These are phyloP conservation scores for Conus betulinus DNA, from an alignment of 1,140 invertebrate species.

Conservation along the genomic window DNA sequence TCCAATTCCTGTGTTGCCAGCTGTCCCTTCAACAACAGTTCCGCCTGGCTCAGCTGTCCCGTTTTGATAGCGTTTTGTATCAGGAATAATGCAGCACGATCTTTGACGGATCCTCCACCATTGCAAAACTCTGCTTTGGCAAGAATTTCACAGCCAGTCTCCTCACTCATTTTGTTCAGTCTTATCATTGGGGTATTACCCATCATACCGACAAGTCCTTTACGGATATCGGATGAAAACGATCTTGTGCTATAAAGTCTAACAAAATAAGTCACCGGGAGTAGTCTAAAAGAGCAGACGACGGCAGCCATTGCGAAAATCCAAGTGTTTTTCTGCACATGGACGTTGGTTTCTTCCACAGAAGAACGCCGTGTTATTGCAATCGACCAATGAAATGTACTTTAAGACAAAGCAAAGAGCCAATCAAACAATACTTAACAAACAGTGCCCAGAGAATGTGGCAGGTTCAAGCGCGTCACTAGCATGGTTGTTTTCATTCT, in stretches of 20 bases:
- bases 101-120: constrained; percentile 76
- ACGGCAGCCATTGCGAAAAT: constrained; percentile 18
- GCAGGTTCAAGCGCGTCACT: constrained; percentile 33
- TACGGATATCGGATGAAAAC: constrained; percentile 54
- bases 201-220: constrained; percentile 70
- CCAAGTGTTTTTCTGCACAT: background rate
- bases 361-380: background rate
- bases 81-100: constrained; percentile 73
- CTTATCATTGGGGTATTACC: constrained; percentile 74
- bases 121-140: constrained; percentile 76
- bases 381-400: constrained; percentile 15
- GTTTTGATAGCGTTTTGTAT: constrained; percentile 72
- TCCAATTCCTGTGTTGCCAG: constrained; percentile 77
- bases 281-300: constrained; percentile 10
- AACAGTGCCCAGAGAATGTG: constrained; percentile 24
- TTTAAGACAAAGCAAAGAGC: background rate
- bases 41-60: constrained; percentile 70
- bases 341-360: background rate
- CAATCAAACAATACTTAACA: constrained; percentile 20
- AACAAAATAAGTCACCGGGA: background rate
- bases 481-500: background rate
- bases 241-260: background rate
- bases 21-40: constrained; percentile 76
- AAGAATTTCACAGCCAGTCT: constrained; percentile 76
- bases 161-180: constrained; percentile 73